Conservation (phyloP, 2,113 vertebrate species). For the Malaclemys terrapin region DNA sequence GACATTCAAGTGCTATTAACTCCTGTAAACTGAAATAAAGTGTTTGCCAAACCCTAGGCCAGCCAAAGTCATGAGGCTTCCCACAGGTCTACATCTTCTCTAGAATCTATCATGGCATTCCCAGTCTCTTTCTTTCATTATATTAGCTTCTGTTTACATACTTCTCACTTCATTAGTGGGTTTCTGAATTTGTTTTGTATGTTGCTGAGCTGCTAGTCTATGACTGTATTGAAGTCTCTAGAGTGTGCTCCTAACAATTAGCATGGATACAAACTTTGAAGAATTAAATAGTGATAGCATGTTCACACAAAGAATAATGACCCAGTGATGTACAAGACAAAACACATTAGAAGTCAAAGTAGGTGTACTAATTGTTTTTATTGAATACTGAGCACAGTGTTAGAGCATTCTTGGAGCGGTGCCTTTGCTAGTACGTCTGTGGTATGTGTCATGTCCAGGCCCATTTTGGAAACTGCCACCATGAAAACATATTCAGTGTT, state of each 20-base stretch:
- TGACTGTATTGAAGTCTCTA: constrained; percentile 27
- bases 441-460: background rate
- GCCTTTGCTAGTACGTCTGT: background rate
- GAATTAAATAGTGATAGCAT: constrained; percentile 64
- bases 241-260: constrained; percentile 37
- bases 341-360: constrained; percentile 58
- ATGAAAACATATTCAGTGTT: background rate
- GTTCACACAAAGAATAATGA: constrained; percentile 65
- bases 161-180: constrained; percentile 28
- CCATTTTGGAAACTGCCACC: background rate
- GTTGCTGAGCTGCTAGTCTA: constrained; percentile 25
- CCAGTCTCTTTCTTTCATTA: background rate
- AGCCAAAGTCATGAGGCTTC: background rate
- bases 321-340: constrained; percentile 34
- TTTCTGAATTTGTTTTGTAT: constrained; percentile 12
- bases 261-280: constrained; percentile 59
- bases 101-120: background rate
- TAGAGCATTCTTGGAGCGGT: background rate
- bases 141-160: background rate
- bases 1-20: background rate
- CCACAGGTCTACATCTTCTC: background rate
- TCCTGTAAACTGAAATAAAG: background rate
- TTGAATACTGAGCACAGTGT: constrained; percentile 2
- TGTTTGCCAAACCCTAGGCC: background rate
- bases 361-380: constrained; percentile 48